Evolutionary conservation across 2,113 vertebrate species (phyloP), one percentile per base, ranked within the genome.

Genomic region (Phaethon lepturus): DNA sequence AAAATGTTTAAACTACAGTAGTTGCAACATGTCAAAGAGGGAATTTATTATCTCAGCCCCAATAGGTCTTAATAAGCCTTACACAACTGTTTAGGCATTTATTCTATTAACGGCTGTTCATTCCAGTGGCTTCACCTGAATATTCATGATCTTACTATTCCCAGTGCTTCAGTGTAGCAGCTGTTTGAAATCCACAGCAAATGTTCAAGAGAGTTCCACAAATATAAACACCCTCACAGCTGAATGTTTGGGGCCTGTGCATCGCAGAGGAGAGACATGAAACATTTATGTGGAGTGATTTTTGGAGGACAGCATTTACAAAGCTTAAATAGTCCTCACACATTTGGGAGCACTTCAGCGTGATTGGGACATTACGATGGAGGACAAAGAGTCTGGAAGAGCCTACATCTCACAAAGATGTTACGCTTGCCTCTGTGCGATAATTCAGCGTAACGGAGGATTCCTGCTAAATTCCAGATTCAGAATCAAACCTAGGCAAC

Each of bases 111-210:
- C 98, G 99, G 99, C 99, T 99, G 99, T 99, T 99, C 98, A 98
- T 98, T 98, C 98, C 98, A 98, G 98, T 98, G 98, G 98, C 98
- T 98, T 97, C 97, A 97, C 97, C 98, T 99, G 99, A 99, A 99
- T 99, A 99, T 99, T 99, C 98, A 99, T 99, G 99, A 99, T 98
- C 98, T 97, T 98, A 95, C 96, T 98, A 97, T 99, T 99, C 99
- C 99, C 98, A 98, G 97, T 98, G 98, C 98, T 98, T 97, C 97
- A 95, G 91, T 97, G 94, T 86, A 99, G 98, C 99, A 99, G 99
- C 99, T 99, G 99, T 99, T 99, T 97, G 98, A 98, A 98, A 98
- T 97, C 98, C 91, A 88, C 98, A 98, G 98, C 98, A 98, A 98
- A 98, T 98, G 98, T 99, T 98, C 98, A 98, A 97, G 98, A 98